Evolutionary conservation across 2,113 vertebrate species (phyloP), one percentile per base, ranked within the genome.

Genomic region (Apteryx owenii): DNA sequence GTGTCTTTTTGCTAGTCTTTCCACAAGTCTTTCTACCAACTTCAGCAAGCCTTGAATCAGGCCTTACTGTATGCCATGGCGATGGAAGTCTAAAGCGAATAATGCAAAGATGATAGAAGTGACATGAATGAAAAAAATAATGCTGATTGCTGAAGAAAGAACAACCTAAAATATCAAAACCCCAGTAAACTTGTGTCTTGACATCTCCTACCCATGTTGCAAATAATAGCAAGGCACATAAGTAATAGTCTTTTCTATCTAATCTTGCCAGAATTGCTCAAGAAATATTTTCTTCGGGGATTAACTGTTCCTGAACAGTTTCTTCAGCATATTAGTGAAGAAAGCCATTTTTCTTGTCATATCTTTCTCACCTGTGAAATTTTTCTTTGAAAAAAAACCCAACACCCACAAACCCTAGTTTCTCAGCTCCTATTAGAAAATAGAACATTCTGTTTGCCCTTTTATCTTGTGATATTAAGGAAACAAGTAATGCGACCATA

Each of bases 281-380:
- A 90, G 76, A 90, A 86, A 86, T 93, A 65, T 71, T 38, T 93
- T 90, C 50, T 58, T 13, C 1, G 15, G 7, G 90, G 92, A 97
- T 97, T 97, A 97, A 79, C 72, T 96, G 93, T 96, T 94, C 95
- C 96, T 69, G 97, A 88, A 81, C 14, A 86, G 16, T 90, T 94
- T 83, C 77, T 90, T 46, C 81, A 71, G 79, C 3, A 9, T 77
- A 66, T 85, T 62, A 81, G 83, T 50, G 48, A 66, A 60, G 40
- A 94, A 91, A 68, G 14, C 9, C 7, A 81, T 88, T 90, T 76
- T 60, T 54, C 58, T 85, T 89, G 80, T 60, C 60, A 2, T 61
- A 69, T 66, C 61, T 79, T 90, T 70, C 65, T 81, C 80, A 93
- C 80, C 85, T 88, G 64, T 13, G 51, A 76, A 46, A 22, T 54